phyloP scores from a whole-genome alignment of 2,888 invertebrate species.

The Scaeva pyrastri region DNA sequence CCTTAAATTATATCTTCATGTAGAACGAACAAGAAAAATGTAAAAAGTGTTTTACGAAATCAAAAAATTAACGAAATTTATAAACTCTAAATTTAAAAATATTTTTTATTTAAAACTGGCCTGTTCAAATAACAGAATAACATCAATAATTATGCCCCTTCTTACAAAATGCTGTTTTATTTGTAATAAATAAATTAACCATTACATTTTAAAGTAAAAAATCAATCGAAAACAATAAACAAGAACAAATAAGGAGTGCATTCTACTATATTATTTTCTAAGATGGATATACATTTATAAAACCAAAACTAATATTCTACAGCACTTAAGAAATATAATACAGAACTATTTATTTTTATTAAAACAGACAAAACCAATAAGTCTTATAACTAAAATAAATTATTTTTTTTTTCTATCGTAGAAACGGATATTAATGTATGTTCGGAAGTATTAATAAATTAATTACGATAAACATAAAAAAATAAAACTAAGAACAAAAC shows the following conservation, averaged over 20 bases:
- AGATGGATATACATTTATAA: conserved; percentile 43
- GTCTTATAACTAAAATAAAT: conserved; percentile 45
- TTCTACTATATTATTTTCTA: conserved; percentile 80
- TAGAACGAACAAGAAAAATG: conserved; percentile 79
- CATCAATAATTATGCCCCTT: conserved; percentile 45
- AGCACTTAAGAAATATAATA: conserved; percentile 69
- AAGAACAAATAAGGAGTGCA: conserved; percentile 79
- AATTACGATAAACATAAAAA: conserved; percentile 75
- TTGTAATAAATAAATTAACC: conserved; percentile 14
- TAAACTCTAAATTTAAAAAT: conserved; percentile 76
- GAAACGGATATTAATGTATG: conserved; percentile 54
- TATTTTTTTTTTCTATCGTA: conserved; percentile 44
- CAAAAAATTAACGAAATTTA: conserved; percentile 78
- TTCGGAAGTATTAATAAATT: too few species aligned
- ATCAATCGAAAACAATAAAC: conserved; percentile 75
- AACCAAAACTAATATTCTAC: conserved; percentile 57
- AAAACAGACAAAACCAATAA: conserved; percentile 41
- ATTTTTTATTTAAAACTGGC: conserved; percentile 45
- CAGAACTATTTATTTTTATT: conserved; percentile 57
- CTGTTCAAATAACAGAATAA: conserved; percentile 45
- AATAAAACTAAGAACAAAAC: conserved; percentile 43
- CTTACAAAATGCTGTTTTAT: background rate
- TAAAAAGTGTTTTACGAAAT: conserved; percentile 60
- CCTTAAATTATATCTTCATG: conserved; percentile 88
- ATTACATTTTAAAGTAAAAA: conserved; percentile 35